phyloP scores from a whole-genome alignment of 1,140 invertebrate genomes.

The Trigoniulus corallinus region DNA sequence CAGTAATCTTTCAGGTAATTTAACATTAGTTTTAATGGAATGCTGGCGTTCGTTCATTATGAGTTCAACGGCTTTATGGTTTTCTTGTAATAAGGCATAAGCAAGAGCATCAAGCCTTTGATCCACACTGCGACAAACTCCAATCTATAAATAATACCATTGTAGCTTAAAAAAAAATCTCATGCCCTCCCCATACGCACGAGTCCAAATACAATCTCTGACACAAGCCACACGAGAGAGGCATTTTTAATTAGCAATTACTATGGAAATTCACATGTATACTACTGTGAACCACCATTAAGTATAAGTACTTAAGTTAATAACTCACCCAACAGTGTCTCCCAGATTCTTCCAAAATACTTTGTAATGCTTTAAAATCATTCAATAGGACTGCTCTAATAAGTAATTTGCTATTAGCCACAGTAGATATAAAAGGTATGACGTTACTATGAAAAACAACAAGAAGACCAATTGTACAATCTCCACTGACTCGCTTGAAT shows the following conservation, averaged over 20 bases:
- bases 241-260: no score
- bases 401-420: constrained; percentile 25
- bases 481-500: no score
- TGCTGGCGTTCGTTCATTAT: constrained; percentile 19
- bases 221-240: no score
- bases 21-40: constrained; percentile 10
- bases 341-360: constrained; percentile 22
- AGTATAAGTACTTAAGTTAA: no score
- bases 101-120: constrained; percentile 19
- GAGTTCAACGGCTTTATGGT: constrained; percentile 21
- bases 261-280: no score
- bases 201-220: no score
- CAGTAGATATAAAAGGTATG: constrained; percentile 29
- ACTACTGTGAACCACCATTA: no score
- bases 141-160: constrained; percentile 5
- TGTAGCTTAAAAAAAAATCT: background rate
- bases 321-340: constrained; percentile 21
- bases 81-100: constrained; percentile 23
- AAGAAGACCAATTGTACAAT: no score
- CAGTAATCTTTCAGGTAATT: constrained; percentile 16
- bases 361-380: constrained; percentile 22
- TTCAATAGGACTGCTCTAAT: constrained; percentile 27
- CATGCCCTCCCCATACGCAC: no score
- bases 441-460: constrained; percentile 16
- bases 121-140: constrained; percentile 12